phyloP scores from a whole-genome alignment of 2,888 invertebrate genomes.

The Limnephilus auricula region DNA sequence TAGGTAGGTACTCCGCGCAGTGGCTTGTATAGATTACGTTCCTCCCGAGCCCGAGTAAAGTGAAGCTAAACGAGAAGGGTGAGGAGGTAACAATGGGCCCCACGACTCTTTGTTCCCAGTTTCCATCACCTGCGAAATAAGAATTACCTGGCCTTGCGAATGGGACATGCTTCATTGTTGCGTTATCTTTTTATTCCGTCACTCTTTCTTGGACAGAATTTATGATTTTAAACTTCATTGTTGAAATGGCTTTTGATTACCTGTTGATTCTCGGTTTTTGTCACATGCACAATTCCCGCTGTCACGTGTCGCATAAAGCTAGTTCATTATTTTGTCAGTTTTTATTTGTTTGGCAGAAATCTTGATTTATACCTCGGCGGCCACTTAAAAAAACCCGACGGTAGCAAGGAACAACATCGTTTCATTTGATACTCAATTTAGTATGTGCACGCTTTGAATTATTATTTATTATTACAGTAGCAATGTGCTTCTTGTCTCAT shows the following conservation, averaged over 20 bases:
- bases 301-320: conserved; percentile 54
- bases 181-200: conserved; percentile 54
- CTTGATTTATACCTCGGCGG: not conserved
- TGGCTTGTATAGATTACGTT: not conserved
- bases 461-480: not conserved
- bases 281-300: conserved; percentile 47
- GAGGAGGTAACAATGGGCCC: conserved; percentile 39
- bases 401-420: not conserved
- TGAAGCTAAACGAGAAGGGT: not conserved
- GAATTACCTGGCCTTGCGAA: conserved; percentile 64
- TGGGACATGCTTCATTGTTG: conserved; percentile 59
- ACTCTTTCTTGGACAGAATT: conserved; percentile 59
- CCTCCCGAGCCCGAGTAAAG: not conserved
- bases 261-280: conserved; percentile 60
- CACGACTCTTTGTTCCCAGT: conserved; percentile 55
- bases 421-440: not conserved
- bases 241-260: conserved; percentile 61
- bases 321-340: conserved; percentile 56
- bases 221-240: conserved; percentile 61
- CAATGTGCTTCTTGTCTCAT: not conserved
- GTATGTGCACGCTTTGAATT: not conserved
- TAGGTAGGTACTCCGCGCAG: not conserved
- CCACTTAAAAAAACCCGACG: not conserved
- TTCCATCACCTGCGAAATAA: conserved; percentile 64
- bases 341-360: conserved; percentile 30